phyloP scores from a whole-genome alignment of 1,140 invertebrate genomes.

The Drosophila leontia region DNA sequence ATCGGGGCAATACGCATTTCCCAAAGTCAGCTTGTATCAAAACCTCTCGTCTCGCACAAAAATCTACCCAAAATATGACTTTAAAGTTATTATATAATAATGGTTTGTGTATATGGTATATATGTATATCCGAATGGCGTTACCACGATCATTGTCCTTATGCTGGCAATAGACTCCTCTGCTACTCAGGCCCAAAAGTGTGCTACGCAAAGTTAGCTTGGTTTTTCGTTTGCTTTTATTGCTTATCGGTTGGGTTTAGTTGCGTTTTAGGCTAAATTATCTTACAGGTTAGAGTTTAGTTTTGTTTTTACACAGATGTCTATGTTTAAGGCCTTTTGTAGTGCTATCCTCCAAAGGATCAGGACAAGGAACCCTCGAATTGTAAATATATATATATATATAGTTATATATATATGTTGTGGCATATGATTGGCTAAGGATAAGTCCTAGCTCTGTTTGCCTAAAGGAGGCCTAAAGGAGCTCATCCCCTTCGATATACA shows the following conservation, averaged over 20 bases:
- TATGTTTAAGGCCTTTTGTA: neutral
- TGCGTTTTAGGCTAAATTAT: conserved; percentile 25
- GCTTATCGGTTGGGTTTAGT: conserved; percentile 48
- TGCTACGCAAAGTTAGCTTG: conserved; percentile 20
- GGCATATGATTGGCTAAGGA: conserved; percentile 21
- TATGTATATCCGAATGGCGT: conserved; percentile 23
- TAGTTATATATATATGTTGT: conserved; percentile 17
- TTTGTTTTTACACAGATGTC: neutral
- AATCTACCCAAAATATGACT: conserved; percentile 32
- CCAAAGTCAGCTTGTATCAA: conserved; percentile 39
- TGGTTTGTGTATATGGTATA: conserved; percentile 10
- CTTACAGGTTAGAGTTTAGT: conserved; percentile 5
- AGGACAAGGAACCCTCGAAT: conserved; percentile 3
- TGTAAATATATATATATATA: conserved; percentile 13
- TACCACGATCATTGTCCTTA: neutral
- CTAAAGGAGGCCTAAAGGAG: neutral
- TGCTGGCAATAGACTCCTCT: neutral
- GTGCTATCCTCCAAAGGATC: neutral
- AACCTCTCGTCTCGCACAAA: conserved; percentile 19
- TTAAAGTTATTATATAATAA: conserved; percentile 18
- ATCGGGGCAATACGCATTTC: conserved; percentile 32
- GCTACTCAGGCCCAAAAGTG: conserved; percentile 24
- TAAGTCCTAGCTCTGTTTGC: neutral
- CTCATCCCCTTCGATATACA: neutral
- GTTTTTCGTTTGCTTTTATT: conserved; percentile 32